Conservation (phyloP, 2,797 vertebrate species). For the Sternotherus odoratus region DNA sequence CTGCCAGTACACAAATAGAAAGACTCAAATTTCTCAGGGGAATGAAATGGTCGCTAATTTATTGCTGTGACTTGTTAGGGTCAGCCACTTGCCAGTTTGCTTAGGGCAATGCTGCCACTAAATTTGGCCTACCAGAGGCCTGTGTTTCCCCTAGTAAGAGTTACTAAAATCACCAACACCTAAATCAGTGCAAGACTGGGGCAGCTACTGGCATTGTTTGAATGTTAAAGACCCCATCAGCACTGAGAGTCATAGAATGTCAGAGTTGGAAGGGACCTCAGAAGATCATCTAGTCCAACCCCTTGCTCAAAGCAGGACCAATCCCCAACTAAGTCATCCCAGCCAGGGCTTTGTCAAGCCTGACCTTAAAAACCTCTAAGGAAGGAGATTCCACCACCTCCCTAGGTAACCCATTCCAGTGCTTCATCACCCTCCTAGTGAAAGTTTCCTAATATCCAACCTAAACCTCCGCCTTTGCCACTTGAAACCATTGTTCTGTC, state of each 20-base stretch:
- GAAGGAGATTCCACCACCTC: too few species aligned
- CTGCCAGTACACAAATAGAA: neutral
- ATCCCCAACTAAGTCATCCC: too few species aligned
- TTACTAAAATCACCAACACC: neutral
- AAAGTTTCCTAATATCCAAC: too few species aligned
- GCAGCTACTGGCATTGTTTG: constrained; percentile 15
- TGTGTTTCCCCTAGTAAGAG: constrained; percentile 25
- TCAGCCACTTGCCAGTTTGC: constrained; percentile 5
- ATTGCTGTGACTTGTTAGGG: constrained; percentile 1
- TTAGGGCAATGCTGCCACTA: constrained; percentile 13
- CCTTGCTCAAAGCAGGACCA: too few species aligned
- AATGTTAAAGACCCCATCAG: neutral
- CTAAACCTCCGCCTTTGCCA: too few species aligned
- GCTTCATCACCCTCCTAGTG: too few species aligned
- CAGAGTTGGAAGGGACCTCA: too few species aligned
- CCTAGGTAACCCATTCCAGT: too few species aligned
- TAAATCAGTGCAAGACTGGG: neutral
- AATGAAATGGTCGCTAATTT: neutral
- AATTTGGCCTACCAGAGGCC: neutral
- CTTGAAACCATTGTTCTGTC: too few species aligned
- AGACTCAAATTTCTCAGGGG: neutral
- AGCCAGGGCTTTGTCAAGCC: too few species aligned
- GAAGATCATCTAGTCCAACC: too few species aligned
- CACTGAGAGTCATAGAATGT: neutral
- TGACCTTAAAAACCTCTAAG: too few species aligned